Conservation (phyloP, 2,797 vertebrate species). For the Sebastes baramenuke region DNA sequence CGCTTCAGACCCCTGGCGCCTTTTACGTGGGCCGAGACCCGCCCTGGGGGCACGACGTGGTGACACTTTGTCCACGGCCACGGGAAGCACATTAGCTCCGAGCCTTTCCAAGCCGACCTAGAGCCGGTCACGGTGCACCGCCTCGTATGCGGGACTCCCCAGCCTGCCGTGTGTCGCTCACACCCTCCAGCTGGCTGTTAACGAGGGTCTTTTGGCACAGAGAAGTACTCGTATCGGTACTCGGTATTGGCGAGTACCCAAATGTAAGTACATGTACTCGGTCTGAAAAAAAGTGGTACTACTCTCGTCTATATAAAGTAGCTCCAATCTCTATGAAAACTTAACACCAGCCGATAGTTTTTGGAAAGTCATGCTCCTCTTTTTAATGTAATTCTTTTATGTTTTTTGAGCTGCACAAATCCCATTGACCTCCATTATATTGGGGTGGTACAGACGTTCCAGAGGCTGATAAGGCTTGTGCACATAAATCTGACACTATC, state of each 20-base stretch:
- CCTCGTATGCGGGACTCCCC: too few species aligned
- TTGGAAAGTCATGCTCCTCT: neutral
- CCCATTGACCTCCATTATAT: neutral
- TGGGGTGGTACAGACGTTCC: neutral
- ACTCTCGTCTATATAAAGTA: neutral
- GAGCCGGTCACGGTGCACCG: fast-evolving
- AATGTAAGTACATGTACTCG: too few species aligned
- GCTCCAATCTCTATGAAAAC: neutral
- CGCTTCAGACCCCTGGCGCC: fast-evolving
- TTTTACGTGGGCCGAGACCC: too few species aligned
- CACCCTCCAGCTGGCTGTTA: too few species aligned
- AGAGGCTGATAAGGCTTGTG: neutral
- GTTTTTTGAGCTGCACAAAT: neutral
- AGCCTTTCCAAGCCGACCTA: too few species aligned
- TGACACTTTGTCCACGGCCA: too few species aligned
- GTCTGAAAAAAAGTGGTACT: too few species aligned
- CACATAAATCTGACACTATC: neutral
- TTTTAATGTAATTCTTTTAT: neutral
- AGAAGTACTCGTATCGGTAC: too few species aligned
- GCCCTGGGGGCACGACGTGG: too few species aligned
- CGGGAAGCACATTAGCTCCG: fast-evolving
- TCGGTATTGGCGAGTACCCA: too few species aligned
- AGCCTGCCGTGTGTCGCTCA: too few species aligned
- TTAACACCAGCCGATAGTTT: neutral
- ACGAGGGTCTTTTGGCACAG: too few species aligned